Percentiles rank a stretch among this genome's conserved stretches.
Evolutionary conservation across 2,113 vertebrate species (phyloP).

Genomic region (Pachypanchax playfairii): DNA sequence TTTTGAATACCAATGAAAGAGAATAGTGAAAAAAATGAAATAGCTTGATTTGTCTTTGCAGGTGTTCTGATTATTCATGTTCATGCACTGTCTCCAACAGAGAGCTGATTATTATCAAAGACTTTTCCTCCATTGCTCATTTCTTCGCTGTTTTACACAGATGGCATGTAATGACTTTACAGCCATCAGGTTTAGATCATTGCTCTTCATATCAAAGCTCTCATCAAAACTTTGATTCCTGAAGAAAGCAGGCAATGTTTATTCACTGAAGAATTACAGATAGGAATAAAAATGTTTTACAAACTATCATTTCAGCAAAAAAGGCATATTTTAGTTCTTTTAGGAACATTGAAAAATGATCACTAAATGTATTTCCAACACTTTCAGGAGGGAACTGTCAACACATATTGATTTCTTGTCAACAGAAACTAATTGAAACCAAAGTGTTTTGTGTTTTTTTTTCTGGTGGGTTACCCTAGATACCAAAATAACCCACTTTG

Average conservation of each 20-base stretch:
- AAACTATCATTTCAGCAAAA: too few species aligned
- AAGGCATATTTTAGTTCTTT: neutral
- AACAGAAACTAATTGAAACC: conserved; percentile 26
- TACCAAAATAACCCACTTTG: conserved; percentile 65
- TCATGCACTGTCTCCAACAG: conserved; percentile 6
- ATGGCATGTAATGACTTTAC: conserved; percentile 25
- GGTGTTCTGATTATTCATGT: conserved; percentile 44
- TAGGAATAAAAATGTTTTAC: neutral
- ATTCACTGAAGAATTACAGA: neutral
- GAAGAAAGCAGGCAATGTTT: conserved; percentile 16
- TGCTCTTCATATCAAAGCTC: conserved; percentile 12
- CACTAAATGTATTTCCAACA: too few species aligned
- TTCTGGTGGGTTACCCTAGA: conserved; percentile 58
- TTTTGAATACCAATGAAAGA: conserved; percentile 20
- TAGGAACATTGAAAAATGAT: neutral
- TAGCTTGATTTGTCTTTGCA: conserved; percentile 20
- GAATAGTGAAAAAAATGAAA: neutral
- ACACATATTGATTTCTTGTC: conserved; percentile 26
- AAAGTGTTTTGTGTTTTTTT: too few species aligned
- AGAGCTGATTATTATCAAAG: conserved; percentile 17
- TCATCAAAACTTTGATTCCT: conserved; percentile 7
- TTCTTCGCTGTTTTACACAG: conserved; percentile 17
- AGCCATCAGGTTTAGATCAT: conserved; percentile 29
- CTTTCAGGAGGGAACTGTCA: neutral
- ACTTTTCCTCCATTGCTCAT: conserved; percentile 17